Base-by-base conservation (phyloP, 2,888 invertebrate species). In the Trypoxylon attenuatum region DNA sequence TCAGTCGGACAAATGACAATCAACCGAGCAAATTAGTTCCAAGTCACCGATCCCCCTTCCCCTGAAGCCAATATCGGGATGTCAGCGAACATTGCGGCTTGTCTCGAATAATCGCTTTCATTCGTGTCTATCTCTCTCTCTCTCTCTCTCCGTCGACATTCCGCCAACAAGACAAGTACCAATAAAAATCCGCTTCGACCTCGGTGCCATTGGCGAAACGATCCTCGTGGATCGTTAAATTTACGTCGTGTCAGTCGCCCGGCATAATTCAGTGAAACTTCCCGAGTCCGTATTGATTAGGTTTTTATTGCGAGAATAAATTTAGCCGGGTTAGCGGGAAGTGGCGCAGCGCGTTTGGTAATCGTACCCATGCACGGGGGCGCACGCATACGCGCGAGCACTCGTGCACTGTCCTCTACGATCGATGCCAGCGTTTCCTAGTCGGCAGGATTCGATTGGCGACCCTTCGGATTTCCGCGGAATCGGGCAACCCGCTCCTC, bases 291-390 rank as follows among this genome's bases (percentile, higher is more conserved):
- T 21, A 59, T 56, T 52, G 53, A 61, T 68, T 68, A 60, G 60
- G 57, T 68, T 67, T 67, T 68, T 67, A 67, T 60, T 38, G 57
- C 47, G 23, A 38, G 59, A 49, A 53, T 68, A 61, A 67, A 68
- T 67, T 61, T 19, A 4, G 4, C n/a, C 18, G 29, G 10, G 52
- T 21, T 52, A 45, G n/a, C n/a, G n/a, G n/a, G n/a, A n/a, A n/a
- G n/a, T n/a, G n/a, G n/a, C n/a, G n/a, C n/a, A n/a, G n/a, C n/a
- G n/a, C n/a, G n/a, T n/a, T n/a, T n/a, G 4, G 10, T 10, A 13
- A 33, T 10, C 10, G n/a, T 33, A 10, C n/a, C 33, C 3, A 33
- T 33, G 33, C 33, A 33, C 13, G n/a, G 13, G 13, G 33, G 33
- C 10, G 10, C 33, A 33, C 33, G n/a, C n/a, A n/a, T n/a, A n/a